Percentiles rank a stretch among this genome's conserved stretches.
phyloP scores from a whole-genome alignment of 2,797 vertebrate species.

The Clarias platycephalus region DNA sequence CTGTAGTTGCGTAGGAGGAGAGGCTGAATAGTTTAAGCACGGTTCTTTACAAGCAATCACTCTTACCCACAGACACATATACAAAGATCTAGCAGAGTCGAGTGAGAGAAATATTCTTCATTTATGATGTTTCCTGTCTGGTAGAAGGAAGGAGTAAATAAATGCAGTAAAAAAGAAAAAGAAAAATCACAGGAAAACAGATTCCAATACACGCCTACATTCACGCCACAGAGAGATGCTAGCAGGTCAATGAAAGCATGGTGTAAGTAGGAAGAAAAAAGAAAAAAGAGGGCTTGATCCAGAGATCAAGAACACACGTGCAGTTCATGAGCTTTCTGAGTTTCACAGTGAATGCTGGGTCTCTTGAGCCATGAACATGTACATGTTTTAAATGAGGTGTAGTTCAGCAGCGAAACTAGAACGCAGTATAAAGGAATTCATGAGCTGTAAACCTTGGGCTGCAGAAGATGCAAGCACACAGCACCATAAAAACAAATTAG shows the following conservation, averaged over 20 bases:
- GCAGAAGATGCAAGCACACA: background rate
- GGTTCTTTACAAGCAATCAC: background rate
- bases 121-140: background rate
- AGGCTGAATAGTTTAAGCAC: conserved; percentile 3
- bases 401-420: conserved; percentile 17
- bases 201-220: conserved; percentile 18
- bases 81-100: background rate
- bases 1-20: background rate
- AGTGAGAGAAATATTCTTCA: conserved; percentile 1
- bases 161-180: conserved; percentile 22
- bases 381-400: conserved; percentile 40
- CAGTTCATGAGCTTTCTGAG: conserved; percentile 27
- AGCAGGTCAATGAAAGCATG: conserved; percentile 24
- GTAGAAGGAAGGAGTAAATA: conserved; percentile 3
- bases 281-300: conserved; percentile 16
- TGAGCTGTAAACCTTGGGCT: background rate
- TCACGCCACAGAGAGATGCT: conserved; percentile 29
- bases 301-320: conserved; percentile 20
- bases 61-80: background rate
- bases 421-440: background rate
- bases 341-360: conserved; percentile 13
- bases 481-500: background rate
- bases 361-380: conserved; percentile 32
- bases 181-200: conserved; percentile 17
- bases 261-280: conserved; percentile 35